Evolutionary conservation across 2,797 vertebrate species (phyloP), one percentile per base, ranked within the genome.

Genomic region (Hyperoplus lanceolatus): DNA sequence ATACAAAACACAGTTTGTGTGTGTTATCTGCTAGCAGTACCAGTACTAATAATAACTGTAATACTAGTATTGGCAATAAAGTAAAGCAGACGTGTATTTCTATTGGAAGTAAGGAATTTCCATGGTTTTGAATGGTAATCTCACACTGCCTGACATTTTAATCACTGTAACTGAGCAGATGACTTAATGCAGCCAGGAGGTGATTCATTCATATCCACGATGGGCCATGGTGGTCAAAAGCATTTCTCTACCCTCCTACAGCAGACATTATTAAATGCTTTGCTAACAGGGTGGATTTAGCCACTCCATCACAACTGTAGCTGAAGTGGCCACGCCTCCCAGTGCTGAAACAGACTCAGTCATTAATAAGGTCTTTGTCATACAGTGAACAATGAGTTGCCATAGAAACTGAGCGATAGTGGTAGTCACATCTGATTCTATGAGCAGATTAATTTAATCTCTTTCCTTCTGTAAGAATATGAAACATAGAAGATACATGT

Each of bases 351-450:
- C 42, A 69, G 57, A 42, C 21, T 62, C 15, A 14, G 15, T 70
- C 45, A 69, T 61, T 58, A 60, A 66, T 59, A 42, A 73, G 64
- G 64, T 81, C 50, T 12, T 50, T 56, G 46, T 78, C 41, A 21
- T 45, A 38, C 45, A 57, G 36, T 62, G 18, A 45, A 18, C 51
- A 18, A 72, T 0, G 10, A 36, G 85, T 90, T 86, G 69, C 81
- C 62, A 76, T 85, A 67, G 81, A 71, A 90, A 83, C 73, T 55
- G 79, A 73, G 46, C 1, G 21, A 39, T n/a, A 73, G 5, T 58
- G 43, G 14, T 59, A 38, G 66, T 71, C 57, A 16, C n/a, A 38
- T 73, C 29, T 51, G 4, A 15, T 58, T 46, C 45, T 63, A 9
- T 39, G 11, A 14, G 42, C 13, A 64, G 57, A 39, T 42, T 2